Evolutionary conservation across 2,113 vertebrate genomes (phyloP), one percentile per base, ranked within the genome.

Genomic region (Steatornis caripensis): DNA sequence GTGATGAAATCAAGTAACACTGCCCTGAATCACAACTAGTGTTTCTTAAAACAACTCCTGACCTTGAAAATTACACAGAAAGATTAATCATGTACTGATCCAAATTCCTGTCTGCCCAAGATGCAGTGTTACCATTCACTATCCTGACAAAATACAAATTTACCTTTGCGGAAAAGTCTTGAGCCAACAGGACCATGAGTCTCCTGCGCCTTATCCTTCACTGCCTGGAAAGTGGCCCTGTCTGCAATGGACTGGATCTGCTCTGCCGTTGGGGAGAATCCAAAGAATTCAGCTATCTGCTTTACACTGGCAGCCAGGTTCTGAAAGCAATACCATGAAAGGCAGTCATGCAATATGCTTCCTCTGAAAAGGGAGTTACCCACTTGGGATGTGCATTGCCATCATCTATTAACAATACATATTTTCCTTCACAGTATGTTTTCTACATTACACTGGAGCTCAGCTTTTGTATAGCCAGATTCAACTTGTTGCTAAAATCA

Each of bases 91-190:
- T 10, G 37, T 72, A 43, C 57, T 34, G 6, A 66, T 79, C 41
- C 74, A 82, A 93, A 89, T 51, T 68, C 36, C 46, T 58, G 55
- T 45, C 27, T 79, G 51, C 62, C 45, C 48, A 54, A 81, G n/a
- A 89, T 34, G 19, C 58, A 81, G 22, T 53, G 15, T 60, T 61
- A 70, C 22, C 21, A 51, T 30, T 85, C 27, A 93, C 15, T 2
- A 7, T 10, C 21, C 65, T 53, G 36, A 37, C 34, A 96, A 93
- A 84, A 87, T 15, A 46, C 27, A 75, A 58, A 60, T 90, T 93
- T 89, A 98, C 97, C 97, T 97, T 98, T 97, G 64, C 43, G 46
- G 95, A 99, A 99, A 90, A 99, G 55, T 89, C 98, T 43, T 0
- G 92, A 96, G 34, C 97, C 98, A 39, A 98, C 62, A 6, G 43